Evolutionary conservation across 2,888 invertebrate species (phyloP).

Genomic region (Ctenicera cuprea): DNA sequence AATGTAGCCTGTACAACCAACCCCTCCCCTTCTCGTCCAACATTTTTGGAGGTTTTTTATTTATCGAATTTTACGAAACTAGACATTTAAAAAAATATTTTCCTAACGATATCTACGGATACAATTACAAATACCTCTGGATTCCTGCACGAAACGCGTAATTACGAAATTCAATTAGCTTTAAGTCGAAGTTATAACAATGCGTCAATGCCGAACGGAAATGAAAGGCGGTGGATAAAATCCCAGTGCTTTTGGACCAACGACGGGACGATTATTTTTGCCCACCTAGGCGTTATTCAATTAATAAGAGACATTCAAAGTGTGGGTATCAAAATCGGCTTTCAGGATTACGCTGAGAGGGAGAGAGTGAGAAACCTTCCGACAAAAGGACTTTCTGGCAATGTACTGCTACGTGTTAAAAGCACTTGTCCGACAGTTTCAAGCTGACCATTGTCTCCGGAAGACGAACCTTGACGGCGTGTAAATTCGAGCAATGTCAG

Average conservation of each 20-base stretch:
- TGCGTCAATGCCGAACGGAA: conserved; percentile 13
- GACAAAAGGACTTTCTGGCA: conserved; percentile 20
- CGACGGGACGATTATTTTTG: conserved; percentile 16
- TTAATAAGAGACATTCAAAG: neutral
- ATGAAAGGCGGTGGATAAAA: neutral
- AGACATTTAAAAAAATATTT: no score
- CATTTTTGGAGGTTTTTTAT: no score
- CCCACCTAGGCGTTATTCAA: conserved; percentile 27
- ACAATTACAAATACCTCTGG: no score
- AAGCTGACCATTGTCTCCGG: neutral
- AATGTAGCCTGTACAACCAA: no score
- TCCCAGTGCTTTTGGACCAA: neutral
- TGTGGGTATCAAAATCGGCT: conserved; percentile 2
- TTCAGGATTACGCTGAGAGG: neutral
- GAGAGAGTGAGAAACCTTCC: no score
- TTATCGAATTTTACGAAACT: no score
- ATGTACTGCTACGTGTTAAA: neutral
- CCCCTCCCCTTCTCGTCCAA: no score
- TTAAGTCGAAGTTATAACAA: conserved; percentile 17
- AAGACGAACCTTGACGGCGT: conserved; percentile 2
- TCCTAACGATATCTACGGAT: no score
- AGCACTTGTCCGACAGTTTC: neutral
- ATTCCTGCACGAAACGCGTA: neutral
- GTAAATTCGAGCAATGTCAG: neutral
- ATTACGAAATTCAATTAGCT: conserved; percentile 26